Evolutionary conservation across 2,797 vertebrate species (phyloP).

Genomic region (Gambelia wislizenii): DNA sequence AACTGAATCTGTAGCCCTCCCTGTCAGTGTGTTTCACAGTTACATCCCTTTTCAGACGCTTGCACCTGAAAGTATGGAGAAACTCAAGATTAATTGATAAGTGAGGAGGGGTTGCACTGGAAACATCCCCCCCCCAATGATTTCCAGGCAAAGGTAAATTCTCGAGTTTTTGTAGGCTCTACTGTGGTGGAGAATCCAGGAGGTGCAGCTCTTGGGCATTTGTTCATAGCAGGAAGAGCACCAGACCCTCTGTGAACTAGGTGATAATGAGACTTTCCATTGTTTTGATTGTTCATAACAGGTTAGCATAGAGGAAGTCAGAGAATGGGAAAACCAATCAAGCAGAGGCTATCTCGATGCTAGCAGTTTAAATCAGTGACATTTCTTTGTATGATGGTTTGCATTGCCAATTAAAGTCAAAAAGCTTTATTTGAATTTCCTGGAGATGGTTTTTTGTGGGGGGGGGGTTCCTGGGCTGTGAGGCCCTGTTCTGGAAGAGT

Average conservation of each 20-base stretch:
- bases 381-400: background rate
- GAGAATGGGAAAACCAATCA: background rate
- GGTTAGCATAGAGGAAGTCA: background rate
- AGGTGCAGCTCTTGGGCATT: no score
- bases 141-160: background rate
- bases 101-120: background rate
- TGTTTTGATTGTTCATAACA: background rate
- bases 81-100: background rate
- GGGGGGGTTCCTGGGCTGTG: no score
- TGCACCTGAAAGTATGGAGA: background rate
- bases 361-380: background rate
- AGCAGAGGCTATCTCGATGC: background rate
- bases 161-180: background rate
- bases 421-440: background rate
- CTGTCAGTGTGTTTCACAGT: background rate
- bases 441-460: background rate
- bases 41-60: background rate
- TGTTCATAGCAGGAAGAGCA: background rate
- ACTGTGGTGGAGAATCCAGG: background rate
- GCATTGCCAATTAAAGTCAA: background rate
- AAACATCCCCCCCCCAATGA: background rate
- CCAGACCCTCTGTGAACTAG: background rate
- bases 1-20: slow-evolving; percentile 13
- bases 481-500: no score
- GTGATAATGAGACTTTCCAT: background rate